Evolutionary conservation across 2,888 invertebrate species (phyloP).

Genomic region (Hirtodrosophila confusa): DNA sequence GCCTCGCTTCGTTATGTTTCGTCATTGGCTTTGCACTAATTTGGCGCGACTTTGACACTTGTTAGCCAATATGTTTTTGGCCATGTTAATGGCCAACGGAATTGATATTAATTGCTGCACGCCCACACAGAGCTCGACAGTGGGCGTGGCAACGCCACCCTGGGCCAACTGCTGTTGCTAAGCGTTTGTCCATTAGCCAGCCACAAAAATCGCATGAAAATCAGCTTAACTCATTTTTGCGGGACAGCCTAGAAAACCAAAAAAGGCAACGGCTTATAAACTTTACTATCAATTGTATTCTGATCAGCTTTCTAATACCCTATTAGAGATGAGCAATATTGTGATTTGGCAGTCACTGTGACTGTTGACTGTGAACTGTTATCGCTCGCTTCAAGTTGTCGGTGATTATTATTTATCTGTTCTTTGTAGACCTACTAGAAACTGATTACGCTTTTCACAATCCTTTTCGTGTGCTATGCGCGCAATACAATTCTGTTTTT

Average conservation of each 20-base stretch:
- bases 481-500: too few species aligned
- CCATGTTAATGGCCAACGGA: conserved; percentile 76
- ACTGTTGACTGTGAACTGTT: too few species aligned
- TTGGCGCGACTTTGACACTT: conserved; percentile 80
- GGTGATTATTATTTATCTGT: too few species aligned
- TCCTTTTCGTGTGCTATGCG: too few species aligned
- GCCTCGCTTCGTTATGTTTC: conserved; percentile 33
- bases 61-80: conserved; percentile 77
- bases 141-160: conserved; percentile 55
- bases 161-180: conserved; percentile 23
- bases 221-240: conserved; percentile 72
- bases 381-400: too few species aligned
- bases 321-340: neutral
- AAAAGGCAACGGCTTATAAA: conserved; percentile 49
- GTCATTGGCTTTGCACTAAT: conserved; percentile 73
- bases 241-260: conserved; percentile 16
- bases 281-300: conserved; percentile 24
- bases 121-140: conserved; percentile 32
- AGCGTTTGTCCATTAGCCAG: conserved; percentile 49
- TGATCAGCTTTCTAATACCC: conserved; percentile 23
- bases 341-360: too few species aligned
- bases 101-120: conserved; percentile 73
- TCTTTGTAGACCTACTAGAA: too few species aligned
- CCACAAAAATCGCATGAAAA: conserved; percentile 57
- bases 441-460: too few species aligned